phyloP scores from a whole-genome alignment of 2,888 invertebrate species.

The Cheilosia impressa region DNA sequence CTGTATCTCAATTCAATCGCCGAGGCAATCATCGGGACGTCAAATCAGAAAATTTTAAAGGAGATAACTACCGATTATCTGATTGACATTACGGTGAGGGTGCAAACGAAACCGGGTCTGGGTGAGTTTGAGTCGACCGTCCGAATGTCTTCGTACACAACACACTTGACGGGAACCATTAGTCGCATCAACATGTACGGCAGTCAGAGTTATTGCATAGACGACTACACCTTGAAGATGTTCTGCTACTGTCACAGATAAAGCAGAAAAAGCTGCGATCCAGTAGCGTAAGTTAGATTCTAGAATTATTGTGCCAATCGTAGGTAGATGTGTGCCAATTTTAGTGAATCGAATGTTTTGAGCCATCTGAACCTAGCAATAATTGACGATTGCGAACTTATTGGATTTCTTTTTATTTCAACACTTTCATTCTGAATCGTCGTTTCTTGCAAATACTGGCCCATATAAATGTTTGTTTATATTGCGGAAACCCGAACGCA shows the following conservation, averaged over 20 bases:
- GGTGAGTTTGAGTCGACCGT: conserved; percentile 91
- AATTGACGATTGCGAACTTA: not conserved
- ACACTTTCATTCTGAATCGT: not conserved
- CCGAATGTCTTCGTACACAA: conserved; percentile 82
- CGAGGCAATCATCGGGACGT: conserved; percentile 87
- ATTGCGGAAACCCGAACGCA: too few species aligned
- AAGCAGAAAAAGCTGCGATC: conserved; percentile 17
- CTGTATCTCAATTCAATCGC: conserved; percentile 87
- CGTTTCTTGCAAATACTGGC: not conserved
- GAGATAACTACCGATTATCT: conserved; percentile 80
- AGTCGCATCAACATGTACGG: conserved; percentile 92
- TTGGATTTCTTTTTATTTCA: not conserved
- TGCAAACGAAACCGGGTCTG: conserved; percentile 85
- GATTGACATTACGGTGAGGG: conserved; percentile 83
- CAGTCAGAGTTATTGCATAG: conserved; percentile 91
- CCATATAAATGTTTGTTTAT: not conserved
- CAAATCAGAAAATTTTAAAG: conserved; percentile 81
- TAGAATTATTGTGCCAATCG: conserved; percentile 10
- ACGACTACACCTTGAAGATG: conserved; percentile 89
- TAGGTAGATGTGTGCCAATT: conserved; percentile 32
- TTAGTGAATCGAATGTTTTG: not conserved
- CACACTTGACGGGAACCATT: conserved; percentile 86
- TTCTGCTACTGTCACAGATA: conserved; percentile 89
- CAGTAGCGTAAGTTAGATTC: not conserved
- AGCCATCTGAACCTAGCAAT: not conserved